phyloP scores from a whole-genome alignment of 2,113 vertebrate genomes.

The Phalacrocorax carbo region DNA sequence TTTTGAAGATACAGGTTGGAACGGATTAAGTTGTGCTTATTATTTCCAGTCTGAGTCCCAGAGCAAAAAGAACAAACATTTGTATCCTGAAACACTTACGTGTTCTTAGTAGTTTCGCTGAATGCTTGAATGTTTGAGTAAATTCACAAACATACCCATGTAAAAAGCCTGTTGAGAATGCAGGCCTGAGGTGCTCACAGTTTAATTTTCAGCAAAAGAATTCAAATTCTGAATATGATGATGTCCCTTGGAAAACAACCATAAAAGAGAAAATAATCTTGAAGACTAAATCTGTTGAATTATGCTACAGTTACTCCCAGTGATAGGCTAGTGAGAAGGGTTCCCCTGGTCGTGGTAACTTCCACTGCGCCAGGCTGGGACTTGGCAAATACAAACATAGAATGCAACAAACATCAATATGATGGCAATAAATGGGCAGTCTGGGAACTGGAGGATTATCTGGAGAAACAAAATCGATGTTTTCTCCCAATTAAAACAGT shows the following conservation, averaged over 20 bases:
- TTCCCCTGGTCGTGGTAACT: neutral
- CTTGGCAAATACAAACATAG: neutral
- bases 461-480: neutral
- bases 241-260: neutral
- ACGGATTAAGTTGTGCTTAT: constrained; percentile 10
- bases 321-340: neutral
- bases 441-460: neutral
- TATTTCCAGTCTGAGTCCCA: neutral
- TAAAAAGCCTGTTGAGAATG: neutral
- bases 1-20: constrained; percentile 48
- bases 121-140: neutral
- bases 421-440: neutral
- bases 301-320: accelerated
- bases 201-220: neutral
- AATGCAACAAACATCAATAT: neutral
- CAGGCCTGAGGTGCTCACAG: neutral
- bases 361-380: neutral
- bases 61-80: neutral
- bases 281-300: neutral
- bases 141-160: neutral
- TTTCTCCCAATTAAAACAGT: neutral
- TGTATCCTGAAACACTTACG: neutral
- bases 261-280: neutral
- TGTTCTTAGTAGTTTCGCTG: neutral
- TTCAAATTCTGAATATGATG: neutral